These are phyloP conservation scores for Masnerella sp. DNA, from an alignment of 2,888 invertebrate species.

Conservation along the genomic window DNA sequence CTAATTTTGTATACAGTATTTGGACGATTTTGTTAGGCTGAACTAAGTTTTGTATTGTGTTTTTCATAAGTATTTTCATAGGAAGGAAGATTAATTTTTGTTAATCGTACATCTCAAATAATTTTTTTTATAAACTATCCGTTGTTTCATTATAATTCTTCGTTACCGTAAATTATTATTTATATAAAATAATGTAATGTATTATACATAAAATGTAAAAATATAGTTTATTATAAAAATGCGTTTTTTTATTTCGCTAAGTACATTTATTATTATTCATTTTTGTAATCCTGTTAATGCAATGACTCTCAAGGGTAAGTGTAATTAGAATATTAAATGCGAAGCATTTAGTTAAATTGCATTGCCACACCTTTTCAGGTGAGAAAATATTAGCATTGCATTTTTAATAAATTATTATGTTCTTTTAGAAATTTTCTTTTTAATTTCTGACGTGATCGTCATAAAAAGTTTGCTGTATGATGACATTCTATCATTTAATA, in stretches of 20 bases:
- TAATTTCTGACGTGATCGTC: too few species aligned
- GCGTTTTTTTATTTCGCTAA: neutral
- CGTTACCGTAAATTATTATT: conserved; percentile 34
- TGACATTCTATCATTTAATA: too few species aligned
- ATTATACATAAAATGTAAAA: conserved; percentile 39
- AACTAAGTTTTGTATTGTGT: conserved; percentile 11
- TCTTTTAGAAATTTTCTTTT: too few species aligned
- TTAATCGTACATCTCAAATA: conserved; percentile 10
- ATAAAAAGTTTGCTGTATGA: too few species aligned
- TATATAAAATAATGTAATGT: conserved; percentile 32
- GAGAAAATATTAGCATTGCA: too few species aligned
- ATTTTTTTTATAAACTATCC: neutral
- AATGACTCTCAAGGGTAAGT: too few species aligned
- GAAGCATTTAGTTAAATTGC: too few species aligned
- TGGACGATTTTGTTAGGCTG: conserved; percentile 6
- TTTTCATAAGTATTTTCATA: conserved; percentile 15
- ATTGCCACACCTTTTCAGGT: too few species aligned
- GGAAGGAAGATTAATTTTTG: neutral
- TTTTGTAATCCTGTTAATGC: too few species aligned
- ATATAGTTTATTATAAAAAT: conserved; percentile 47
- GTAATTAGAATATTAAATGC: too few species aligned
- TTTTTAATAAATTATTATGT: too few species aligned
- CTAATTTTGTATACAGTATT: conserved; percentile 28
- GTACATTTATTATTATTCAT: too few species aligned
- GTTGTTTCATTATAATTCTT: conserved; percentile 19